Base-by-base conservation (phyloP, 2,113 vertebrate species). In the Clupea harengus region DNA sequence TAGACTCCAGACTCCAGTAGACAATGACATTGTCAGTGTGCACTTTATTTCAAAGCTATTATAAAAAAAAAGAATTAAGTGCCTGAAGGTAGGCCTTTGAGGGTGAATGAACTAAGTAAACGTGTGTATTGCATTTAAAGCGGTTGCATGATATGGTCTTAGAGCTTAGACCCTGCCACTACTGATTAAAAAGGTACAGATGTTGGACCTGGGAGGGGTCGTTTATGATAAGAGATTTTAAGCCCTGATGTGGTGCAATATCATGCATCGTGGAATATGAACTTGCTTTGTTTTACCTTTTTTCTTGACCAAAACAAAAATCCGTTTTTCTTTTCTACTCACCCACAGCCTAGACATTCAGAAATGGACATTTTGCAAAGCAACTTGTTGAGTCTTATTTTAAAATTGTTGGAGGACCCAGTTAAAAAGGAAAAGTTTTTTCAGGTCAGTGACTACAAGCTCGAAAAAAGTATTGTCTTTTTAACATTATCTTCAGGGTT, bases 371-470 rank as follows among this genome's bases (percentile, higher is more conserved):
- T 91, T 82, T 93, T 94, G n/a, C 94, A 95, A 88, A 92, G 92
- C 0, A 94, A 95, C 84, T 94, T 95, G 15, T 92, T 95, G 90
- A 94, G 93, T 87, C 87, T 95, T 75, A 94, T 95, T 0, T 92
- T 95, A 86, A 92, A 94, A 49, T 92, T 95, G 28, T 93, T 95
- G 28, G 94, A 95, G 83, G 94, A 95, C 88, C 94, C 93, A 6
- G 91, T 94, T 49, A 93, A 93, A 88, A 93, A 93, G 88, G 93
- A 95, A 86, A 92, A 95, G 60, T 95, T 95, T 83, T 93, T 95
- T 49, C 94, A 95, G 93, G 95, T 95, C 83, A 83, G 84, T 86
- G 3, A 45, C 18, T 45, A 25, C 44, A 81, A 46, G 39, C 13
- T n/a, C n/a, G n/a, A 32, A 86, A 82, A 47, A 44, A 18, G 22